Evolutionary conservation across 2,113 vertebrate genomes (phyloP), one percentile per base, ranked within the genome.

Genomic region (Gasterosteus aculeatus): DNA sequence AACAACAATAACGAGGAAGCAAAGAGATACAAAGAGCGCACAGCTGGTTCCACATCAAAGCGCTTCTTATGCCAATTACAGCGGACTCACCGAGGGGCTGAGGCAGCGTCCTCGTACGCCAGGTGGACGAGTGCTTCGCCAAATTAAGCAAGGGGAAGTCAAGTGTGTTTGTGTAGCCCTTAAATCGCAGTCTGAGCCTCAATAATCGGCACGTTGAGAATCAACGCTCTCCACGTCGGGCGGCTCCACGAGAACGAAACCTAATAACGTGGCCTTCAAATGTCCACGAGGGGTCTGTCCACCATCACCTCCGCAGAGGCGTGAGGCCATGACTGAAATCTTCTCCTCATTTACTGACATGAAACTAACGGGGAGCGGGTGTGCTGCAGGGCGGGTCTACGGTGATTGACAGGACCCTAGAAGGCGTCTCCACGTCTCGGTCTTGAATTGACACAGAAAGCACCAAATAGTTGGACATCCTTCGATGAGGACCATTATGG

Each of bases 1-100:
- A 87, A 83, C 67, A 85, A 90, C 78, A 87, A 79, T 78, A 85
- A 87, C n/a, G 67, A 80, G 72, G 70, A 81, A 57, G 68, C 64
- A 62, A 42, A 78, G 82, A 74, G 77, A 78, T 42, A 64, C 58
- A 85, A 81, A 89, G 76, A 84, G 72, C 47, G 49, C 56, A 65
- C 70, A 65, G 80, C 80, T 88, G 78, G 29, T 82, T 82, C 70
- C 31, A 82, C 78, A 90, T 87, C 70, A 85, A 80, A 85, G 69
- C 78, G 62, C 11, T 65, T 87, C 7, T 64, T 41, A 66, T n/a
- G 35, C 65, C 78, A 78, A 79, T 88, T 87, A 86, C 5, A 70
- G 78, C 47, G 41, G 72, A 74, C 69, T 71, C 35, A 49, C 51
- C 49, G 49, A 67, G 82, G 41, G 73, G 59, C 72, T 72, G 54